Base-by-base conservation (phyloP, 2,797 vertebrate species). In the Mastacembelus armatus region DNA sequence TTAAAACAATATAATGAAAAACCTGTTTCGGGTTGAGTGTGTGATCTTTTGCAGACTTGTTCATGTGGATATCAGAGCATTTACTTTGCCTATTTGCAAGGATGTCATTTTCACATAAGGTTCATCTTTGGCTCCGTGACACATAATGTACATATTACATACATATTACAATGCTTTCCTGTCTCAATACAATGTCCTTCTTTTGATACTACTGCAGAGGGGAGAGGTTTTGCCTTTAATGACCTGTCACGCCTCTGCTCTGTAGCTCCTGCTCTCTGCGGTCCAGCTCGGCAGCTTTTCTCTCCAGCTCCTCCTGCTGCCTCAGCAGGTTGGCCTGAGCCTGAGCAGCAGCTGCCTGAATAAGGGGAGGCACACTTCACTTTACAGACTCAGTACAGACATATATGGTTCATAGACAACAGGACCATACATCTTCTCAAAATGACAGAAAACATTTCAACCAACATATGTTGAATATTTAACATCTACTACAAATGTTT, bases 281-380 rank as follows among this genome's bases (percentile, higher is more conserved):
- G 43, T 99, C 97, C 74, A 99, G 80, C 77, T 98, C 96, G 0
- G 98, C 96, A 16, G 98, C 97, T 82, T 99, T 99, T 68, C 92
- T 95, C 91, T 99, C 96, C 80, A 99, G 86, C 76, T 98, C 97
- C 47, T 98, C 97, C 88, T 99, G 98, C 89, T 98, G 97, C 81
- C 91, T 95, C 61, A 97, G 94, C 52, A 99, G 94, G 60, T 93
- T 95, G 3, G 93, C 93, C 85, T 98, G 98, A 6, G 94, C 97
- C 3, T 94, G 95, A 0, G 95, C 93, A 30, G 95, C 97, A 21
- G 92, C 81, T 0, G 93, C 94, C 98, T 99, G 72, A 21, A 36
- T 7, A 1, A 47, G 15, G 15, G 61, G 19, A 22, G 18, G 21
- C 26, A 74, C 10, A 74, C 26, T 33, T 47, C 47, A 30, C 14